Evolutionary conservation across 2,797 vertebrate genomes (phyloP), one percentile per base, ranked within the genome.

Genomic region (Helostoma temminkii): DNA sequence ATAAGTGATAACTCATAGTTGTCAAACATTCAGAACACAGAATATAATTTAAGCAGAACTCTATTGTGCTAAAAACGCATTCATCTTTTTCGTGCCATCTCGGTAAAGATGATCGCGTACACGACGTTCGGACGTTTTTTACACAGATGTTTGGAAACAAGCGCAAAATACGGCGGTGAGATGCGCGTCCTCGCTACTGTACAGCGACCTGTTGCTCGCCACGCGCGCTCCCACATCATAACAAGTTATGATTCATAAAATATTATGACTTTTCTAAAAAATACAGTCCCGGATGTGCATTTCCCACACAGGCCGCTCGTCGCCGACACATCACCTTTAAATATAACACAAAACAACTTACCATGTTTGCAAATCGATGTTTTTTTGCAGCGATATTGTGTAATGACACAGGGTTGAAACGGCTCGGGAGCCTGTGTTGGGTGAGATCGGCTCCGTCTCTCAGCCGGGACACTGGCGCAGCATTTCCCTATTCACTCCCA

Each of bases 201-300:
- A 94, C 91, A 65, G 82, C 87, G 89, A 95, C 93, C 93, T 94
- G 94, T 95, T 94, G 94, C 93, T 79, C 87, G 84, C 85, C 76
- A 77, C 55, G 88, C 90, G 93, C 92, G 90, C 92, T 83, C 90
- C 87, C 91, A 90, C 90, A 93, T 94, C 93, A 95, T 95, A 94
- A 93, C 92, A 93, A 93, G 91, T 94, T 94, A 95, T 94, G 93
- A 95, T 93, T 94, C 93, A 95, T 94, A 95, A 94, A 93, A 93
- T 89, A 90, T 85, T 90, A 92, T 88, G 89, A 92, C 80, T 86
- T 37, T 79, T 56, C 53, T 66, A 62, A 76, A 72, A 88, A 89
- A 82, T 37, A 71, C 75, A 77, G 77, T 83, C 83, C 82, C 89
- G 88, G 88, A 90, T 90, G 88, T 89, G 84, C 82, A 75, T 86